phyloP scores from a whole-genome alignment of 2,888 invertebrate genomes.

The Kuschelorhynchus macadamiae region DNA sequence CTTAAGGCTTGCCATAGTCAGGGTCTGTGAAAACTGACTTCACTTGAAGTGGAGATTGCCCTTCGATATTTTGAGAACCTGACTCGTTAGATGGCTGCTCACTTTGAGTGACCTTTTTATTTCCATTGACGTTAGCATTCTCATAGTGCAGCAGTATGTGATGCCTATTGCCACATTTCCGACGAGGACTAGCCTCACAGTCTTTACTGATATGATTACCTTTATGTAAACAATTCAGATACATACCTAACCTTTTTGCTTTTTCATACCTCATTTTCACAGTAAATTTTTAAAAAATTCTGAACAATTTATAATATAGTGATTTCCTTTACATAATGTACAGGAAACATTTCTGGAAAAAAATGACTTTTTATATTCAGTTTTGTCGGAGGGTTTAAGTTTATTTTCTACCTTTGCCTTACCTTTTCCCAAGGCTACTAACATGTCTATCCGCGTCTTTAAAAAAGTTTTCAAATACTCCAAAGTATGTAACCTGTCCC shows the following conservation, averaged over 20 bases:
- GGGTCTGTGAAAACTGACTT: background rate
- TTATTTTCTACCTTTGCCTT: background rate
- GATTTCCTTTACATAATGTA: constrained; percentile 25
- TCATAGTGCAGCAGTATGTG: constrained; percentile 20
- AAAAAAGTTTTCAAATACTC: constrained; percentile 15
- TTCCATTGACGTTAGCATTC: background rate
- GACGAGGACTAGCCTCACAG: constrained; percentile 15
- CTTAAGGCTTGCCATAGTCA: background rate
- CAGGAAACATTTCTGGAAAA: background rate
- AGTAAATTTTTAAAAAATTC: constrained; percentile 28
- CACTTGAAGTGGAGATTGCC: background rate
- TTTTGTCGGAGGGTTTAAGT: background rate
- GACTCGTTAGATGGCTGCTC: background rate
- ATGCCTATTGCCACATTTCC: constrained; percentile 18
- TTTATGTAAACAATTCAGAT: constrained; percentile 21
- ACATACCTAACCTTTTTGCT: constrained; percentile 23
- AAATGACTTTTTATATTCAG: too few species aligned
- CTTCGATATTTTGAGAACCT: background rate
- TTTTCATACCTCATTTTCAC: constrained; percentile 22
- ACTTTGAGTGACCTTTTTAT: background rate
- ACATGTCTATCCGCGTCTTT: constrained; percentile 5
- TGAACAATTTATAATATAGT: constrained; percentile 29
- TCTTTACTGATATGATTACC: constrained; percentile 23
- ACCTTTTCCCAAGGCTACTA: background rate
- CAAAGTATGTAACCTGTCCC: background rate